Conservation (phyloP, 35 echinoderm and acorn worm species). For the Apostichopus japonicus region DNA sequence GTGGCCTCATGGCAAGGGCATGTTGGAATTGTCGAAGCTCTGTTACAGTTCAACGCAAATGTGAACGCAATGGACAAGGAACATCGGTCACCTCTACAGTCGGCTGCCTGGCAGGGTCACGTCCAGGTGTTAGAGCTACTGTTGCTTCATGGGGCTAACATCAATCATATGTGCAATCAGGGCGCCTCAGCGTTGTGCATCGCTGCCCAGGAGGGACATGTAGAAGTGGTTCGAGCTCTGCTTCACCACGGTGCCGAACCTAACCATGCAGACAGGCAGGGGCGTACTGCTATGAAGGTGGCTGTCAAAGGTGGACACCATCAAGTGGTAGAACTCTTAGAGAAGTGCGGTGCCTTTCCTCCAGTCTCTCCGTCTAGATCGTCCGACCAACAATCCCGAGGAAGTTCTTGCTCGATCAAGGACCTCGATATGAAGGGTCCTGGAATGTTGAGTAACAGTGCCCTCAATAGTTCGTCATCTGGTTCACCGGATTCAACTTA, state of each 20-base stretch:
- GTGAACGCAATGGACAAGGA: slow-evolving; percentile 91
- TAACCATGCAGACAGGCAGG: slow-evolving; percentile 94
- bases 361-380: slow-evolving; percentile 75
- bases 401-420: slow-evolving; percentile 66
- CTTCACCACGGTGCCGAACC: slow-evolving; percentile 94
- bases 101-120: slow-evolving; percentile 98
- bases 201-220: slow-evolving; percentile 95
- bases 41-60: slow-evolving; percentile 70
- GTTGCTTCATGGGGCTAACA: slow-evolving; percentile 77
- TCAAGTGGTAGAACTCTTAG: slow-evolving; percentile 80
- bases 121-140: slow-evolving; percentile 77
- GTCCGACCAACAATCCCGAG: slow-evolving; percentile 67
- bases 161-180: slow-evolving; percentile 98
- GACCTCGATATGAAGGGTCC: slow-evolving; percentile 64
- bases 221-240: slow-evolving; percentile 85
- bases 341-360: slow-evolving; percentile 83
- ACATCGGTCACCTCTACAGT: slow-evolving; percentile 87
- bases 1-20: slow-evolving; percentile 99
- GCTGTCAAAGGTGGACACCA: slow-evolving; percentile 93
- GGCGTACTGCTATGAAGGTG: slow-evolving; percentile 96
- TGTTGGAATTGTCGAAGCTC: slow-evolving; percentile 76
- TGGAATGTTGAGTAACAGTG: slow-evolving; percentile 71
- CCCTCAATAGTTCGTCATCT: slow-evolving; percentile 84
- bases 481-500: slow-evolving; percentile 95
- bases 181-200: slow-evolving; percentile 98